These are phyloP conservation scores for Ormia ochracea DNA, from an alignment of 2,888 invertebrate genomes.

Conservation along the genomic window DNA sequence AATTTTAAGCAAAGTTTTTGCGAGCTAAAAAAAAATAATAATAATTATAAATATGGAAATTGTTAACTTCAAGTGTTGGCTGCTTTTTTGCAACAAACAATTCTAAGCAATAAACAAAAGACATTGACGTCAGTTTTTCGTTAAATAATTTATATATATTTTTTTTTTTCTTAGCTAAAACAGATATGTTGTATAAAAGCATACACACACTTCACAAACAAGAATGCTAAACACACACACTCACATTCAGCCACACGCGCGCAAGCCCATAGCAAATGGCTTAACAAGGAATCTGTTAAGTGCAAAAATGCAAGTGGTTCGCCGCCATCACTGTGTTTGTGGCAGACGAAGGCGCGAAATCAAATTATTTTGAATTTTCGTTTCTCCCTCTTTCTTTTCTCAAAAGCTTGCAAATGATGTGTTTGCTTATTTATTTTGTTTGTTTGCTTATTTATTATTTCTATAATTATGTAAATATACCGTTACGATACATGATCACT, in stretches of 20 bases:
- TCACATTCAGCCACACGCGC: no score
- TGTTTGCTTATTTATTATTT: no score
- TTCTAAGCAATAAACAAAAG: not conserved
- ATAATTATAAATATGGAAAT: not conserved
- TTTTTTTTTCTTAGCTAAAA: not conserved
- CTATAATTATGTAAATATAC: no score
- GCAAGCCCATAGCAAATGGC: no score
- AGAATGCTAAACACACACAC: not conserved
- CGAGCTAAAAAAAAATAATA: not conserved
- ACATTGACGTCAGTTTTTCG: not conserved
- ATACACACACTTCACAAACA: constrained; percentile 15
- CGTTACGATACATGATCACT: no score
- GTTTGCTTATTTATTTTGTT: no score
- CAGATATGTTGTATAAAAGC: no score
- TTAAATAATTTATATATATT: not conserved
- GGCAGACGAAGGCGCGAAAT: not conserved
- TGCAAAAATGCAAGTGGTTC: not conserved
- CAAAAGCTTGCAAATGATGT: constrained; percentile 15
- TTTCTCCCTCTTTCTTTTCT: not conserved
- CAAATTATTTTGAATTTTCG: not conserved
- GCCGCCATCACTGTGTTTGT: not conserved
- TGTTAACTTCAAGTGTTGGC: not conserved
- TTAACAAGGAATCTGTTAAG: not conserved
- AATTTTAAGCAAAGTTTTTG: not conserved
- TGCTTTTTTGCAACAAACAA: not conserved